A percentile compares a stretch with the other conserved stretches of the same genome.
Conservation (phyloP, 2,113 vertebrate genomes). For the Phoxinus phoxinus region DNA sequence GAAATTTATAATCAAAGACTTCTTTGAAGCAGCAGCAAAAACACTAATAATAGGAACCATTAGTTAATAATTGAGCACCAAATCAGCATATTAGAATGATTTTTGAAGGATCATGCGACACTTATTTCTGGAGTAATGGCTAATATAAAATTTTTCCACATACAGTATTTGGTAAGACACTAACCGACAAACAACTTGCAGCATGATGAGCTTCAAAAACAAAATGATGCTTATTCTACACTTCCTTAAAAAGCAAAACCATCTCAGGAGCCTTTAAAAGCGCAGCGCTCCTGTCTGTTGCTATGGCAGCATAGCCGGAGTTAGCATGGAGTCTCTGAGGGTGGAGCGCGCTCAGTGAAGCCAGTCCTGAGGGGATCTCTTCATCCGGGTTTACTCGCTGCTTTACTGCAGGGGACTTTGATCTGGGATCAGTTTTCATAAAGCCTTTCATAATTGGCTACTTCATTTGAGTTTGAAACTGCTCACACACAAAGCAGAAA, state of each 20-base stretch:
- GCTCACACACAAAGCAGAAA: neutral
- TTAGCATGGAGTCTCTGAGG: conserved; percentile 24
- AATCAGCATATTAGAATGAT: too few species aligned
- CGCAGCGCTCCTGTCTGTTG: conserved; percentile 50
- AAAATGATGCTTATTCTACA: neutral
- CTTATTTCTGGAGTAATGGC: too few species aligned
- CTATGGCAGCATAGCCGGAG: conserved; percentile 60
- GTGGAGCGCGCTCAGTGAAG: conserved; percentile 31
- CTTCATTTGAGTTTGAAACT: neutral
- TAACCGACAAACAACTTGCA: neutral
- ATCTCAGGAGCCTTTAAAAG: neutral
- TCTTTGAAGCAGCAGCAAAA: too few species aligned
- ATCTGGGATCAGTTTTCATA: conserved; percentile 12
- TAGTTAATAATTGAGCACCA: too few species aligned
- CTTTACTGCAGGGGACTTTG: conserved; percentile 19
- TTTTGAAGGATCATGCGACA: too few species aligned
- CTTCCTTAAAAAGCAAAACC: conserved; percentile 6
- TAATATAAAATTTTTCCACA: neutral
- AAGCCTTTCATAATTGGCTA: conserved; percentile 12
- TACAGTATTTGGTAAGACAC: neutral
- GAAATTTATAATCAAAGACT: too few species aligned
- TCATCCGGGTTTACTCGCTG: conserved; percentile 14
- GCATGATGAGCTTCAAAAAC: neutral
- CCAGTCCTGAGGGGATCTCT: conserved; percentile 15
- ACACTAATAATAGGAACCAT: too few species aligned